Evolutionary conservation across 2,113 vertebrate genomes (phyloP), one percentile per base, ranked within the genome.

Genomic region (Trachemys scripta): DNA sequence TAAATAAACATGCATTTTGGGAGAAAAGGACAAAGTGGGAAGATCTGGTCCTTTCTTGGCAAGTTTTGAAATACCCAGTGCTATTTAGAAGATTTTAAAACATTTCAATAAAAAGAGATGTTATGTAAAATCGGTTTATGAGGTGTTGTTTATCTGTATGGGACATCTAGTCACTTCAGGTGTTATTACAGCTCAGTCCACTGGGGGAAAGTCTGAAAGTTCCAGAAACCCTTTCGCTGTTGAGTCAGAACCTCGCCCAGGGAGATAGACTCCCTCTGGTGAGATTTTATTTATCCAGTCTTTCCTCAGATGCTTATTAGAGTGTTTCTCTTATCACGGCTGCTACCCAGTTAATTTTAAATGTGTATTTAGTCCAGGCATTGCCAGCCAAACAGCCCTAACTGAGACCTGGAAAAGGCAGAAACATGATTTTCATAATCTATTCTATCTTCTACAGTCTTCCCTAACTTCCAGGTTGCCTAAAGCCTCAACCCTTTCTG

Each of bases 261-360:
- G 62, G 31, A 69, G 62, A 69, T 6, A 69, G 93, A 95, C 9
- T 59, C 10, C 59, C 5, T 54, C 85, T 69, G 57, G 88, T 91
- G 42, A 85, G 81, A 79, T 82, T 88, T 81, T 69, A 38, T 81
- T 94, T 76, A 59, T 90, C 57, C 0, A 0, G 54, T 16, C 84
- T 89, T 87, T 25, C 31, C n/a, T 6, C 22, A 2, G 31, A 4
- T 3, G 88, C 85, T 88, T 78, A 8, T 10, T 90, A 91, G 0
- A 0, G 2, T 35, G 9, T 3, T 78, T 25, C 14, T 80, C 76
- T 12, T 14, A 6, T 47, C 2, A 0, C 38, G 82, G 24, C 49
- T 90, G 13, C 84, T 83, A 25, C 50, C 19, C 57, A n/a, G 3
- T 16, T 50, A 35, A 80, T n/a, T 69, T 0, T 0, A 8, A 47